Conservation (phyloP, 2,113 vertebrate species). For the Condylura cristata region DNA sequence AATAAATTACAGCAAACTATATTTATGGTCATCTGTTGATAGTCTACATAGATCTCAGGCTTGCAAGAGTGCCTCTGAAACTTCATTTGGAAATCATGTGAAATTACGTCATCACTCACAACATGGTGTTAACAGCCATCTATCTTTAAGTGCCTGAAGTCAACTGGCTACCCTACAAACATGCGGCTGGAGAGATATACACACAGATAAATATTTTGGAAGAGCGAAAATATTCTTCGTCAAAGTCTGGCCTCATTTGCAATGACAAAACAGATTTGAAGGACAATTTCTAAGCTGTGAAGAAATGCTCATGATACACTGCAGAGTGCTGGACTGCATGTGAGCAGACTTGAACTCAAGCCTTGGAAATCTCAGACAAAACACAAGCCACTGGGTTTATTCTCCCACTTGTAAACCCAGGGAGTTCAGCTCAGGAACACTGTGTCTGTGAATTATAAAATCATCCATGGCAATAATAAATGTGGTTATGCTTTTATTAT, state of each 20-base stretch:
- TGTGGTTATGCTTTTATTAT: background rate
- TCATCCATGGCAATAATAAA: background rate
- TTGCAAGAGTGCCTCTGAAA: conserved; percentile 47
- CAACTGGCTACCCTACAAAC: conserved; percentile 48
- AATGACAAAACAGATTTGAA: conserved; percentile 36
- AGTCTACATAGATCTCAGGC: conserved; percentile 59
- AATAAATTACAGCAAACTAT: conserved; percentile 60
- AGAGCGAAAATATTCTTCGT: conserved; percentile 60
- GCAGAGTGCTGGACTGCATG: background rate
- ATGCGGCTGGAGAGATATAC: conserved; percentile 33
- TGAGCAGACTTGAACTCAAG: conserved; percentile 1
- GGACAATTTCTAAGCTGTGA: background rate
- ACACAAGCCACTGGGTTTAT: background rate
- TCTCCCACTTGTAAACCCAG: background rate
- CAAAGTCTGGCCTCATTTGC: conserved; percentile 54
- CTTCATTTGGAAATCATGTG: conserved; percentile 56
- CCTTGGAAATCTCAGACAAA: background rate
- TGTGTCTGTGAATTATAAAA: background rate
- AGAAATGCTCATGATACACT: background rate
- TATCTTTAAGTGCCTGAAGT: conserved; percentile 55
- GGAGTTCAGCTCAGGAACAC: background rate
- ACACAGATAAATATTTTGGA: conserved; percentile 65
- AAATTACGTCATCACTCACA: conserved; percentile 46
- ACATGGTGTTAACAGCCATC: conserved; percentile 53
- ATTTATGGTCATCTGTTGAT: conserved; percentile 70